Base-by-base conservation (phyloP, 2,113 vertebrate genomes). In the Cheirogaleus medius region DNA sequence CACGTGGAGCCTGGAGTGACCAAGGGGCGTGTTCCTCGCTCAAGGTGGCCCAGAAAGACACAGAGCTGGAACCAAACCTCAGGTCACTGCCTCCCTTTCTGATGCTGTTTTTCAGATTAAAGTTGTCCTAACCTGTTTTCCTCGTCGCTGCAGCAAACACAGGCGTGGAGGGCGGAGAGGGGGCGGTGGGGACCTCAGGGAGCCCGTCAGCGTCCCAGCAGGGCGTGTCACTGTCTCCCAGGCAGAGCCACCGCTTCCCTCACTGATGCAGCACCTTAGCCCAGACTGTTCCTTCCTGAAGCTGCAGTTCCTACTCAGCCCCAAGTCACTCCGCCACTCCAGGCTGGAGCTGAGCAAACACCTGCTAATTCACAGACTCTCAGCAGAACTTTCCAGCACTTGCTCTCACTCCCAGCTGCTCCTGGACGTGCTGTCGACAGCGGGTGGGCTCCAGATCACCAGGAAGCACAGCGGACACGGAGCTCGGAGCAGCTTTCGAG, bases 81-180 rank as follows among this genome's bases (percentile, higher is more conserved):
- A 32, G 80, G 27, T 25, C 9, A 18, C 29, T 0, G 42, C 12
- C 39, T 68, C 5, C 20, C 29, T 60, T 34, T 32, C 90, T 68
- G 54, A 17, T 2, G 7, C 3, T 8, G 11, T 37, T 54, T 54
- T 47, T 49, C n/a, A 29, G 20, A 49, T 39, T 17, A 29, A 25
- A 4, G 8, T 15, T 44, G 5, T 25, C 56, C 47, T 60, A 17
- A 76, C 7, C 49, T 64, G 3, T 13, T 32, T 73, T 34, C 17
- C 18, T 13, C 37, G 83, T 69, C 32, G 80, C 37, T 56, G n/a
- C n/a, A 8, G 37, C 9, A 7, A 34, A 4, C 15, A 21, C 4
- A 17, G n/a, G n/a, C 1, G 0, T 2, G 14, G 10, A 54, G 20
- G 6, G n/a, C 4, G 25, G 15, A 66, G 7, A 21, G 25, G 37